A percentile compares a stretch with the other conserved stretches of the same genome.
Evolutionary conservation across 35 echinoderm and acorn worm genomes (phyloP).

Genomic region (Eucidaris tribuloides): DNA sequence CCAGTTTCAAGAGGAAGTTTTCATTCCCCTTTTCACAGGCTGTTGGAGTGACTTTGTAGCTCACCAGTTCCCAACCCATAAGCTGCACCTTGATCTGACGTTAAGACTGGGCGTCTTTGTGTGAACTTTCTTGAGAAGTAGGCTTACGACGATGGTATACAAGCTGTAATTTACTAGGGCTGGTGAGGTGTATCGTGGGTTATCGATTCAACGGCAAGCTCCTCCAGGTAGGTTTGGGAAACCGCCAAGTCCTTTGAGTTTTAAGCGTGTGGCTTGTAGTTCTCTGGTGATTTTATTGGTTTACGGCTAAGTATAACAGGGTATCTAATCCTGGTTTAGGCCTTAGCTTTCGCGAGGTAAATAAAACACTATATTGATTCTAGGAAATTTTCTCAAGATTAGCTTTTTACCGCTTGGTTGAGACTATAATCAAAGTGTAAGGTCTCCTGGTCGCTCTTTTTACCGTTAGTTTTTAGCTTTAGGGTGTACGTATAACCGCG

Average conservation of each 20-base stretch:
- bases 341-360: slow-evolving; percentile 20
- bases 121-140: slow-evolving; percentile 35
- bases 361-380: background rate
- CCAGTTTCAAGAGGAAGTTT: slow-evolving; percentile 52
- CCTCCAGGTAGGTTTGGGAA: slow-evolving; percentile 68
- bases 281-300: slow-evolving; percentile 37
- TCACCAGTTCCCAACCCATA: slow-evolving; percentile 62
- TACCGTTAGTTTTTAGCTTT: slow-evolving; percentile 33
- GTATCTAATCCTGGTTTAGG: slow-evolving; percentile 87
- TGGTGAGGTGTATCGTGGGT: slow-evolving; percentile 82
- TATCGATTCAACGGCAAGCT: slow-evolving; percentile 81
- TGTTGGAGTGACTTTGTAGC: slow-evolving; percentile 50
- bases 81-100: slow-evolving; percentile 93
- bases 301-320: slow-evolving; percentile 48
- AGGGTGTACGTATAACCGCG: slow-evolving; percentile 69
- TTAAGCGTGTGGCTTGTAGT: slow-evolving; percentile 50
- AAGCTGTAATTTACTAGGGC: slow-evolving; percentile 48
- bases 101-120: background rate
- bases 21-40: slow-evolving; percentile 11
- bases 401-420: slow-evolving; percentile 39
- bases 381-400: background rate
- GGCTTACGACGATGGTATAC: slow-evolving; percentile 90
- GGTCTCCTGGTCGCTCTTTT: slow-evolving; percentile 13
- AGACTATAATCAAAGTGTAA: background rate
- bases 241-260: slow-evolving; percentile 96